Percentiles rank a stretch among this genome's conserved stretches.
Evolutionary conservation across 2,113 vertebrate genomes (phyloP).

Genomic region (Mustelus asterias): DNA sequence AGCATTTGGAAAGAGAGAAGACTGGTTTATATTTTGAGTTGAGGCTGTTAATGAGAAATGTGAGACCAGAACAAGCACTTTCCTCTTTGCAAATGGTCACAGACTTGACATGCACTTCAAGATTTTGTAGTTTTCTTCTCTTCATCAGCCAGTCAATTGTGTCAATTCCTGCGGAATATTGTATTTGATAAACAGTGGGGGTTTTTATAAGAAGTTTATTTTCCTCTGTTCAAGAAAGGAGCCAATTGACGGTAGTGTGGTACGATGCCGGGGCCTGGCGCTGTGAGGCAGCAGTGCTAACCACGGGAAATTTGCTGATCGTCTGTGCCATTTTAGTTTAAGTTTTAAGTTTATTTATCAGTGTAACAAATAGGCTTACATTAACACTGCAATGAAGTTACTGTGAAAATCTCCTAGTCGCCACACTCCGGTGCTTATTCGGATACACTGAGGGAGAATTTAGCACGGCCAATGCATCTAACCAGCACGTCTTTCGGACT

Average conservation of each 20-base stretch:
- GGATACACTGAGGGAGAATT: too few relatives aligned
- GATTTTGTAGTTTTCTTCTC: background rate
- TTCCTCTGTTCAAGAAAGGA: background rate
- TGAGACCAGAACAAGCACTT: background rate
- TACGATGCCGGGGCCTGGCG: too few relatives aligned
- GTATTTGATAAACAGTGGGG: background rate
- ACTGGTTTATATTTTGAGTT: background rate
- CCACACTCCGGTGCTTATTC: too few relatives aligned
- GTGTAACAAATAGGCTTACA: too few relatives aligned
- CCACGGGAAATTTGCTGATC: background rate
- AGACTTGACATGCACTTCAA: background rate
- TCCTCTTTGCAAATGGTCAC: too few relatives aligned
- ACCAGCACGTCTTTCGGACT: too few relatives aligned
- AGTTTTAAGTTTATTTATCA: too few relatives aligned
- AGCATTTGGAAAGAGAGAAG: background rate
- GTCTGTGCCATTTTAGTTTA: background rate
- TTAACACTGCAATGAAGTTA: too few relatives aligned
- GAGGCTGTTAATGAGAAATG: background rate
- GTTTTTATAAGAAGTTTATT: background rate
- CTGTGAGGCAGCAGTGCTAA: too few relatives aligned
- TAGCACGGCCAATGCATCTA: too few relatives aligned
- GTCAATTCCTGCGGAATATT: background rate
- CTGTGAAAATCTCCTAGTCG: too few relatives aligned
- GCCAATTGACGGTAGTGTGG: background rate
- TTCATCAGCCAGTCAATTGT: background rate